Evolutionary conservation across 2,888 invertebrate species (phyloP).

Genomic region (Oegoconia quadripuncta): DNA sequence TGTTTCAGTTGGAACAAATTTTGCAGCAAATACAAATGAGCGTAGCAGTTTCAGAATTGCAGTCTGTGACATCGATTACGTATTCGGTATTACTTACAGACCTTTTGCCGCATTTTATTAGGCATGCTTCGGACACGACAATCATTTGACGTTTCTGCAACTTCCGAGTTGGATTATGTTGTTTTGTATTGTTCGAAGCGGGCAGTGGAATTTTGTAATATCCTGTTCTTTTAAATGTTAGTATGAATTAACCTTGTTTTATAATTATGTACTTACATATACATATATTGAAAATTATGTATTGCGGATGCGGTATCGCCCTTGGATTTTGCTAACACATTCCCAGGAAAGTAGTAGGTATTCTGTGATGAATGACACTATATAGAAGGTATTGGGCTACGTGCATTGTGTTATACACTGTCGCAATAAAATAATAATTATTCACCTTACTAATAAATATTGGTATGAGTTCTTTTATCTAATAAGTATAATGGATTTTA

Average conservation of each 20-base stretch:
- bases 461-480: too few species aligned
- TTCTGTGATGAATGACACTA: too few species aligned
- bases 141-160: not conserved
- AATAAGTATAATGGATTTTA: too few species aligned
- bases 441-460: too few species aligned
- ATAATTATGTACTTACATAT: not conserved
- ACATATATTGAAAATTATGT: not conserved
- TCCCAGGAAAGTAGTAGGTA: too few species aligned
- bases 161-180: not conserved
- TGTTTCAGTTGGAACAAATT: conserved; percentile 9
- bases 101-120: conserved; percentile 15
- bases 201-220: conserved; percentile 6
- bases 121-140: not conserved
- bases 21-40: conserved; percentile 16
- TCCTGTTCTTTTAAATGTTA: conserved; percentile 6
- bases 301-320: not conserved
- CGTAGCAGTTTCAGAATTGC: conserved; percentile 24
- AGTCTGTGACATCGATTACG: conserved; percentile 36
- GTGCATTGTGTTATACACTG: too few species aligned
- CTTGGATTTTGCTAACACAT: too few species aligned
- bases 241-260: conserved; percentile 10
- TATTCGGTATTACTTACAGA: conserved; percentile 32
- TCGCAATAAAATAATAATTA: too few species aligned
- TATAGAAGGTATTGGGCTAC: too few species aligned
- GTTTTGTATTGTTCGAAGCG: conserved; percentile 1